Conservation (phyloP, 2,797 vertebrate species). For the Epinephelus awoara region DNA sequence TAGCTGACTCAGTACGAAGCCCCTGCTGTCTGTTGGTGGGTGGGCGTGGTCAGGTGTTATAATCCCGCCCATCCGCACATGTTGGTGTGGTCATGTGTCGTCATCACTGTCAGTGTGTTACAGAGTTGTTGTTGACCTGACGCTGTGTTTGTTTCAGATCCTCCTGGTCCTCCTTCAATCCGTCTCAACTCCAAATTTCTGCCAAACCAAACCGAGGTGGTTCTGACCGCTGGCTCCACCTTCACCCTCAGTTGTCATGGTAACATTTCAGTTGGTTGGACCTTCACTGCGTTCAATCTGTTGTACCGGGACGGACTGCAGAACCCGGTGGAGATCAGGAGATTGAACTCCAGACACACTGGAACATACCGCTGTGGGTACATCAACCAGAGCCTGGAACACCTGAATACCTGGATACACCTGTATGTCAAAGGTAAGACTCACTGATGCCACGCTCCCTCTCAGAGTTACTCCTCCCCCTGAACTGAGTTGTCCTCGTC, state of each 20-base stretch:
- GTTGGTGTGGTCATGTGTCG: no score
- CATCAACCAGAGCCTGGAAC: conserved; percentile 59
- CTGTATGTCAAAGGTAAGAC: conserved; percentile 87
- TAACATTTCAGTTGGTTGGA: conserved; percentile 12
- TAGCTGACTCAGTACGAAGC: no score
- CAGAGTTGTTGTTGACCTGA: not conserved
- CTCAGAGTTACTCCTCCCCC: no score
- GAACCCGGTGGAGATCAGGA: conserved; percentile 39
- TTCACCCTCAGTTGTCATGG: conserved; percentile 84
- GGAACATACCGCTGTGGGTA: conserved; percentile 88
- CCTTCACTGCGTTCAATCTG: conserved; percentile 25
- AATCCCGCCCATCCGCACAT: no score
- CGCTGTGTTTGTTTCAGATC: conserved; percentile 70
- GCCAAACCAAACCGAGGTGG: conserved; percentile 62
- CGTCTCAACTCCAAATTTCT: conserved; percentile 63
- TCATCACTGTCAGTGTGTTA: no score
- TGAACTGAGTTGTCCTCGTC: no score
- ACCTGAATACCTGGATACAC: conserved; percentile 80
- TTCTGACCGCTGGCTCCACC: conserved; percentile 67
- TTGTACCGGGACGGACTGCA: conserved; percentile 9
- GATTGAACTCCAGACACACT: conserved; percentile 67
- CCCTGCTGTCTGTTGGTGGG: no score
- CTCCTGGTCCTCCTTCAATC: conserved; percentile 72
- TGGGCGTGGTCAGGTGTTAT: no score
- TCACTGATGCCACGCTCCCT: not conserved